These are phyloP conservation scores for Formicarius rufipectus DNA, from an alignment of 2,113 vertebrate species.

Conservation along the genomic window DNA sequence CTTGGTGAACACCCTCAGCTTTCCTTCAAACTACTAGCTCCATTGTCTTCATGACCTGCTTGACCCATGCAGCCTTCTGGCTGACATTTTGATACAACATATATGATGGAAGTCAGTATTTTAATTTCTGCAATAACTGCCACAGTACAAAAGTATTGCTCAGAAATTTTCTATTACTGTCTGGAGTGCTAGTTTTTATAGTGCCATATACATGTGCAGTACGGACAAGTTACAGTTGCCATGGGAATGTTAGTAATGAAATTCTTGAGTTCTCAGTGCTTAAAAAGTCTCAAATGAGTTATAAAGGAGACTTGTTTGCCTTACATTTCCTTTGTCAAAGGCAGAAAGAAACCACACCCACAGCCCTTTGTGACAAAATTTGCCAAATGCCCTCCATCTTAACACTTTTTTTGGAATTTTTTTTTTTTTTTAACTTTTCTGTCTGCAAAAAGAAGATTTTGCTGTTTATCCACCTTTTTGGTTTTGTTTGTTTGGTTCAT, in stretches of 20 bases:
- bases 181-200: constrained; percentile 36
- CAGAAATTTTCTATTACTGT: constrained; percentile 10
- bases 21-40: not conserved
- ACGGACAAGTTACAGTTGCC: constrained; percentile 39
- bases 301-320: constrained; percentile 33
- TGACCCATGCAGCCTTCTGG: not conserved
- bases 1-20: not conserved
- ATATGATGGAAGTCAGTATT: not conserved
- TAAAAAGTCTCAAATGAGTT: constrained; percentile 41
- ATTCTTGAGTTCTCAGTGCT: constrained; percentile 37
- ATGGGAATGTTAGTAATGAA: constrained; percentile 49
- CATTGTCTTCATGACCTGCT: not conserved
- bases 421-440: not conserved
- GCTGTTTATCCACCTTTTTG: not conserved
- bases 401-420: not conserved
- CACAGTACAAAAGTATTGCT: not conserved
- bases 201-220: not conserved
- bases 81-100: not conserved
- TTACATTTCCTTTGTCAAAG: constrained; percentile 54
- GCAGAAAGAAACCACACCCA: not conserved
- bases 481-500: too few species aligned
- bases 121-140: not conserved
- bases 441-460: not conserved
- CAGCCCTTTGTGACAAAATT: not conserved
- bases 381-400: not conserved